A percentile compares a stretch with the other conserved stretches of the same genome.
phyloP scores from a whole-genome alignment of 2,797 vertebrate genomes.

The Alosa sapidissima region DNA sequence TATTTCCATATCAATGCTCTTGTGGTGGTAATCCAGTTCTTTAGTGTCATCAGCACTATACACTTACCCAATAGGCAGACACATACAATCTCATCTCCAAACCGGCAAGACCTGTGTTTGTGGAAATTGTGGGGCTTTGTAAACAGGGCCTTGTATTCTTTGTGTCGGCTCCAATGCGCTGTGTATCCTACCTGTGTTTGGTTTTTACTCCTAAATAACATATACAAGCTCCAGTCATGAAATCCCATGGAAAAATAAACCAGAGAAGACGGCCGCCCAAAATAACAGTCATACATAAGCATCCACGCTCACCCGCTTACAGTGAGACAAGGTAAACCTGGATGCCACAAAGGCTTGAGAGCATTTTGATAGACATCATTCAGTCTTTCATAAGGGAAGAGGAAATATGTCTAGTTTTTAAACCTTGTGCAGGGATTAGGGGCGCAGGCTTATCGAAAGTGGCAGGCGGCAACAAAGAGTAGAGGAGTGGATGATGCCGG shows the following conservation, averaged over 20 bases:
- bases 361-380: slow-evolving; percentile 40
- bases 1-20: slow-evolving; percentile 9
- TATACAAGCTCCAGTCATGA: neutral
- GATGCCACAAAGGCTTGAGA: slow-evolving; percentile 27
- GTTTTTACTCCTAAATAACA: neutral
- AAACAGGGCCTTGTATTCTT: neutral
- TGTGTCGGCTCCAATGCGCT: neutral
- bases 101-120: neutral
- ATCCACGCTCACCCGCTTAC: neutral
- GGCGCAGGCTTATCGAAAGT: slow-evolving; percentile 45
- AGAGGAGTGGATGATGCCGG: slow-evolving; percentile 49
- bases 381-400: slow-evolving; percentile 33
- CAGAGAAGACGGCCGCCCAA: neutral
- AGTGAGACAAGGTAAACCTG: slow-evolving; percentile 21
- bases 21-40: neutral
- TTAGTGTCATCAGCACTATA: neutral
- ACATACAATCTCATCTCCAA: neutral
- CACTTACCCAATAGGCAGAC: neutral
- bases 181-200: neutral
- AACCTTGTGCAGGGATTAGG: slow-evolving; percentile 48
- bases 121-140: neutral
- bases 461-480: slow-evolving; percentile 48
- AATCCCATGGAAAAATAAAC: slow-evolving; percentile 8
- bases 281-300: slow-evolving; percentile 9
- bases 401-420: slow-evolving; percentile 38